Conservation (phyloP, 2,888 invertebrate species). For the Prionchulus punctatus region DNA sequence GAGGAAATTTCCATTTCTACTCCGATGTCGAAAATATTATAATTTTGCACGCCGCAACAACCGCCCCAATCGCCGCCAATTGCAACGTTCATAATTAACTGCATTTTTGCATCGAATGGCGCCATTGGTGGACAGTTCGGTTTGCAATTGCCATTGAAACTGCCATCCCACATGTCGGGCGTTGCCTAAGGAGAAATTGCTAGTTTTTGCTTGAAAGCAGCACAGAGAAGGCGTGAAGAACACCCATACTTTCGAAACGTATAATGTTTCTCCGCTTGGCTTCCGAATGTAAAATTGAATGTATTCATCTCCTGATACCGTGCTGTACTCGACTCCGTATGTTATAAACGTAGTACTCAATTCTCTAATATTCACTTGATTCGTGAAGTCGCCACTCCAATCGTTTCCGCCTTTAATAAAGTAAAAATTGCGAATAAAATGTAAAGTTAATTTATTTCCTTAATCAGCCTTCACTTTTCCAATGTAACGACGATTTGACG, state of each 20-base stretch:
- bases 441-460: too few relatives aligned
- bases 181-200: too few relatives aligned
- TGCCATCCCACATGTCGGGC: too few relatives aligned
- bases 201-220: too few relatives aligned
- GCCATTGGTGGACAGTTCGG: constrained; percentile 5
- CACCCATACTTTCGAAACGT: too few relatives aligned
- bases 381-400: background rate
- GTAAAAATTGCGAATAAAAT: too few relatives aligned
- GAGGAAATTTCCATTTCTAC: background rate
- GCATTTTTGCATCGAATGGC: constrained; percentile 2
- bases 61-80: constrained; percentile 11
- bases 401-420: too few relatives aligned
- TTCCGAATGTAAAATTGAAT: constrained; percentile 1
- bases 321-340: constrained; percentile 6
- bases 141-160: too few relatives aligned
- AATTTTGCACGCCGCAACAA: background rate
- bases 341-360: background rate
- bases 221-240: background rate
- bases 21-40: constrained; percentile 4
- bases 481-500: too few relatives aligned
- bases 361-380: background rate
- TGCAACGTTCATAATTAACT: constrained; percentile 7
- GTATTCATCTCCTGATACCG: background rate
- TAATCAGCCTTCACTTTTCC: too few relatives aligned
- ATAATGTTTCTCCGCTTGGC: too few relatives aligned